Base-by-base conservation (phyloP, 2,113 vertebrate species). In the Casuarius casuarius region DNA sequence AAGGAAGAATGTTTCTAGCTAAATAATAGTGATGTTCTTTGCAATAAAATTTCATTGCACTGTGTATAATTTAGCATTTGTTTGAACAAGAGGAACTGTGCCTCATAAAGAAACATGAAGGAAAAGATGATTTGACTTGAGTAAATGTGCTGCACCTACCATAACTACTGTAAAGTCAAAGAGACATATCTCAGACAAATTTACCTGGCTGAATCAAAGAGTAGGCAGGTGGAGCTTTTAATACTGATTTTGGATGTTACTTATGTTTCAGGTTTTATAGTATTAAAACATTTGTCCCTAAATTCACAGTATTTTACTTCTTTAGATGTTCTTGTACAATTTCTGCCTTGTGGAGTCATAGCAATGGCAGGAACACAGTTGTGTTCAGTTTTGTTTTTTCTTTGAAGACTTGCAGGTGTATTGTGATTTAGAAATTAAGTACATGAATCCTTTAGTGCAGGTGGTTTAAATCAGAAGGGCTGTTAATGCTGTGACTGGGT, bases 1-100 rank as follows among this genome's bases (percentile, higher is more conserved):
- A 91, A 96, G 70, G 48, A 94, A 83, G 84, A 95, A 23, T 56
- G 33, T 96, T 94, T 96, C 70, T 92, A 74, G 31, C 44, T 92
- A 96, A 96, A 92, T 89, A 97, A 91, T 42, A 87, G 54, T 67
- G n/a, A 21, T 67, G 82, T 59, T 94, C 8, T 17, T 75, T 66
- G 73, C 31, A 93, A 84, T 84, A 94, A 93, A 91, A 84, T 71
- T 95, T 97, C 42, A 80, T 74, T 68, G 51, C 13, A 51, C 8
- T 75, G 66, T 83, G 51, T n/a, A 68, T 78, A 93, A 85, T 84
- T 79, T 70, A 90, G 3, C 20, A 58, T 96, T 97, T 94, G 65
- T 96, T 95, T 97, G 31, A 92, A n/a, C 8, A 63, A 49, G 13
- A 15, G 10, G 28, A 78, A 42, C 25, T 48, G 12, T 65, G 12